These are phyloP conservation scores for Agapetus fuscipes DNA, from an alignment of 2,888 invertebrate species.

Conservation along the genomic window DNA sequence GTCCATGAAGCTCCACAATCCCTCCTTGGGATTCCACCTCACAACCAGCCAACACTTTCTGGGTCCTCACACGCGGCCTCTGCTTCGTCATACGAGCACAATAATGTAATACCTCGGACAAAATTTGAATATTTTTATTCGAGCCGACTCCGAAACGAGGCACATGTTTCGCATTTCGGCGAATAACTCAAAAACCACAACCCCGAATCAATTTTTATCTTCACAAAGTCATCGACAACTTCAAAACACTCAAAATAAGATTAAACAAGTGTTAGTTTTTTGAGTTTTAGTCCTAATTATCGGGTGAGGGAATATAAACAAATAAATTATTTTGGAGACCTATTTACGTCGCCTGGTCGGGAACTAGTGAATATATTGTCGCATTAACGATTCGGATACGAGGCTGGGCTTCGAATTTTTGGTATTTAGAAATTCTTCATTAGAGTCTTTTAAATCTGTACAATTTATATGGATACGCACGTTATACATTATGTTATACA, in stretches of 20 bases:
- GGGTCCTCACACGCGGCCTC: constrained; percentile 1
- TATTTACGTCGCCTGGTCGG: neutral
- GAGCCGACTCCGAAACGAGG: constrained; percentile 7
- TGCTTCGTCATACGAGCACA: constrained; percentile 15
- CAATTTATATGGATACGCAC: no score
- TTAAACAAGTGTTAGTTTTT: constrained; percentile 1
- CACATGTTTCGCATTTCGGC: constrained; percentile 15
- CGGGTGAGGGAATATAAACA: constrained; percentile 11
- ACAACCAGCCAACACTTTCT: neutral
- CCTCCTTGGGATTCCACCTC: no score
- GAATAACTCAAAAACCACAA: constrained; percentile 10
- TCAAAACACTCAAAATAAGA: constrained; percentile 5
- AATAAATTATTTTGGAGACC: constrained; percentile 17
- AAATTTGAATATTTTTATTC: constrained; percentile 18
- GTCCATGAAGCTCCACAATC: no score
- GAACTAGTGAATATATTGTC: no score
- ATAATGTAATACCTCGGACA: constrained; percentile 15
- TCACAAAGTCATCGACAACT: neutral
- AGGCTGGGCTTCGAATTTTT: no score
- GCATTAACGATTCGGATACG: no score
- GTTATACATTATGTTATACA: no score
- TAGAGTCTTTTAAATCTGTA: no score
- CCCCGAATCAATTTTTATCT: no score
- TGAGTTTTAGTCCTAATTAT: constrained; percentile 16
- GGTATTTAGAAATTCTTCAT: no score